Evolutionary conservation across 2,888 invertebrate genomes (phyloP), one percentile per base, ranked within the genome.

Genomic region (Sipunculus nudus): DNA sequence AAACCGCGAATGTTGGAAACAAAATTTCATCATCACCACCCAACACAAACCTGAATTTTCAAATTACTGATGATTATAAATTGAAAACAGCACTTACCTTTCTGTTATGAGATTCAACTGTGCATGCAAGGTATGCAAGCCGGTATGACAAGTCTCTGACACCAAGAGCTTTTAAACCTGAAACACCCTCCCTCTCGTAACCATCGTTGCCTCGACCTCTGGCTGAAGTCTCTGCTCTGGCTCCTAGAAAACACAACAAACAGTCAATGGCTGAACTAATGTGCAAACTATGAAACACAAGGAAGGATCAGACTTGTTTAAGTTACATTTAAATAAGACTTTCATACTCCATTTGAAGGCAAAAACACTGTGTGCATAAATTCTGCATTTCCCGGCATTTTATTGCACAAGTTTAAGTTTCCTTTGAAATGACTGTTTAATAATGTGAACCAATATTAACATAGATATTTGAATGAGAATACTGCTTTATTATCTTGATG

Each of bases 51-150:
- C 6, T 8, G 13, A 50, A 41, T 13, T 41, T 50, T n/a, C 25
- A 50, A 31, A 31, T 21, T 50, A 19, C 29, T 35, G 8, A 35
- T 59, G 16, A 19, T 19, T 35, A 50, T 31, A 2, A 53, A 19
- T 50, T n/a, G n/a, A 43, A 31, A 6, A 25, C 25, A 21, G 21
- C 6, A 68, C 75, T 61, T 58, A 81, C 82, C 74, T 93, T 88
- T 0, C 92, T 89, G 54, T 91, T 93, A 19, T 94, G 92, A 0
- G 93, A 89, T 68, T 91, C 90, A 2, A 97, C 92, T 75, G 93
- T 93, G 82, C 96, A 96, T 0, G 96, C 94, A 55, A 99, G 86
- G 85, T 97, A 99, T 1, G 96, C 94, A 83, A 96, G 90, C 77
- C 92, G 90, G 84, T 91, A 94, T 65, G 90, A 89, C 39, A 96